Conservation (phyloP, 2,113 vertebrate genomes). For the Penelope pileata region DNA sequence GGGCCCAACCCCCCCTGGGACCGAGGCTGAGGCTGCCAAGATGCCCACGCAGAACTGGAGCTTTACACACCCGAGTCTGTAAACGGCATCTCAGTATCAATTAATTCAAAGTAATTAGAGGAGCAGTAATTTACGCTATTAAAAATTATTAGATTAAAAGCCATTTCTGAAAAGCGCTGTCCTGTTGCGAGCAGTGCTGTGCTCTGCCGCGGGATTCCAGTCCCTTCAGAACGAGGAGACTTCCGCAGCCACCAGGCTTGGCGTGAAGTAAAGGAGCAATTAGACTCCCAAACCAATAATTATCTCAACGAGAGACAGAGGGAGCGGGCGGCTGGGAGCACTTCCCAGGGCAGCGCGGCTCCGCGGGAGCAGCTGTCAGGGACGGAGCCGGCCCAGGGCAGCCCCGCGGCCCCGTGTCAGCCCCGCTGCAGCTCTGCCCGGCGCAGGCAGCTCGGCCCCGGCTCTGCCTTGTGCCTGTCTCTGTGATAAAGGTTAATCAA, state of each 20-base stretch:
- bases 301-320: conserved; percentile 16
- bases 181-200: neutral
- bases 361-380: conserved; percentile 30
- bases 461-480: conserved; percentile 16
- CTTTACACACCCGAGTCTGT: neutral
- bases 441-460: neutral
- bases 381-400: no score
- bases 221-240: neutral
- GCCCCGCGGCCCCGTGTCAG: conserved; percentile 19
- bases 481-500: conserved; percentile 70
- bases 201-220: neutral
- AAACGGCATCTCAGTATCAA: neutral
- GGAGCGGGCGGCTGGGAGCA: conserved; percentile 5
- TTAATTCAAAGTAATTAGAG: conserved; percentile 1
- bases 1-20: neutral
- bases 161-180: neutral
- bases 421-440: neutral
- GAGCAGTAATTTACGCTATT: conserved; percentile 48
- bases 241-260: conserved; percentile 21
- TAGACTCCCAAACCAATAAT: conserved; percentile 32
- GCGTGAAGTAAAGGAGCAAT: conserved; percentile 45
- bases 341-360: neutral
- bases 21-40: neutral
- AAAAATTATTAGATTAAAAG: conserved; percentile 60
- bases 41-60: fast-evolving